Base-by-base conservation (phyloP, 2,888 invertebrate genomes). In the Crepidodera aurea region DNA sequence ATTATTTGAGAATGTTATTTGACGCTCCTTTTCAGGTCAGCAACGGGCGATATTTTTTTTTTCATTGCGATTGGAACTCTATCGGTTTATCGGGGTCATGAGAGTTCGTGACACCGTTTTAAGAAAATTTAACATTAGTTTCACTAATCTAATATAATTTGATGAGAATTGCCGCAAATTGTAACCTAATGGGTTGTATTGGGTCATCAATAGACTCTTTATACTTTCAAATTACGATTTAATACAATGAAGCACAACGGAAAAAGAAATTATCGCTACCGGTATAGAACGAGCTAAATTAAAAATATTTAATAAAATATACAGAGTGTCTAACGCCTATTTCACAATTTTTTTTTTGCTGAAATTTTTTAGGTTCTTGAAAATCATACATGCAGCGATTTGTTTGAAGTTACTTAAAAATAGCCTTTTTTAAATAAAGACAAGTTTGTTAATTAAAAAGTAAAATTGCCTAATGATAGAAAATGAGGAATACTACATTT, bases 41-140 rank as follows among this genome's bases (percentile, higher is more conserved):
- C 22, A 25, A 5, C 44, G 32, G 7, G n/a, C 46, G 19, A 48
- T 32, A 2, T 27, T 13, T 46, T 50, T 32, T 29, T 48, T 50
- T 16, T n/a, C 16, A 10, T 40, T n/a, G 1, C 5, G 48, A 27
- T 15, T 16, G 60, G 53, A 60, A 54, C 37, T 46, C 60, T 46
- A 60, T 51, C 42, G 53, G 60, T 53, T 19, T 46, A 57, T 57
- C 48, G 57, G 48, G 57, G 57, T 57, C 57, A 29, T 15, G 27
- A 15, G 60, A 69, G 68, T 67, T 70, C 70, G 58, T 60, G 70
- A 66, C 70, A 69, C 62, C 64, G 69, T 66, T 70, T 62, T 57
- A 18, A 34, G 63, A 50, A 65, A 61, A 60, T 59, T 64, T 58
- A 55, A 62, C 64, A 67, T 70, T 67, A 67, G 68, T 69, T 66